Evolutionary conservation across 2,113 vertebrate genomes (phyloP).

Genomic region (Malaclemys terrapin): DNA sequence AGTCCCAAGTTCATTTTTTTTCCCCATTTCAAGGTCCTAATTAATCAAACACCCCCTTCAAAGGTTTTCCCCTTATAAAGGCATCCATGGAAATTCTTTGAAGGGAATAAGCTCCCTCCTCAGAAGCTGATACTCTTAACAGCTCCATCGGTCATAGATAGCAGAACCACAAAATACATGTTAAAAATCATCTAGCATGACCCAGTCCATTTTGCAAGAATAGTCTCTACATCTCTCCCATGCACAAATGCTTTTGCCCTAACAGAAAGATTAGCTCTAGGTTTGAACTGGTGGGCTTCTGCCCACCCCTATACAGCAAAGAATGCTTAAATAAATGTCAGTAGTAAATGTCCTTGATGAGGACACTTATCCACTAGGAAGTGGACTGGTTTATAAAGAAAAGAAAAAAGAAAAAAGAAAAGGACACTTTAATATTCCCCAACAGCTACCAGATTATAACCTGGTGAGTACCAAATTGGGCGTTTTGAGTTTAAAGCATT

Average conservation of each 20-base stretch:
- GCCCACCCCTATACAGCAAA: neutral
- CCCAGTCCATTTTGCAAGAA: neutral
- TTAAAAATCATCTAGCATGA: neutral
- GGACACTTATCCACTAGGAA: neutral
- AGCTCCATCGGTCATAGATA: neutral
- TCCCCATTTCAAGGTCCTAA: neutral
- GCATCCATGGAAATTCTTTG: neutral
- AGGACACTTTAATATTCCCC: neutral
- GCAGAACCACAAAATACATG: neutral
- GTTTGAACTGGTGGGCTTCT: neutral
- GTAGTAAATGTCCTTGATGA: neutral
- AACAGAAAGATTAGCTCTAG: neutral
- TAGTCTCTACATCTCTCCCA: neutral
- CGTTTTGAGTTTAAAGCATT: neutral
- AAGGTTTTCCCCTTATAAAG: neutral
- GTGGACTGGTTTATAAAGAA: neutral
- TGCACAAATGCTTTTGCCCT: neutral
- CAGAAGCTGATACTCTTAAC: neutral
- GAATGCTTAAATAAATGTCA: neutral
- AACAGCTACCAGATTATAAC: neutral
- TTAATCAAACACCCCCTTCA: neutral
- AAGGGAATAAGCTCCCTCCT: neutral
- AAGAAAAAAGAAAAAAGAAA: neutral
- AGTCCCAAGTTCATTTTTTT: neutral
- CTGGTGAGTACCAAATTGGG: neutral